Conservation (phyloP, 1,140 invertebrate genomes). For the Ladona fulva region DNA sequence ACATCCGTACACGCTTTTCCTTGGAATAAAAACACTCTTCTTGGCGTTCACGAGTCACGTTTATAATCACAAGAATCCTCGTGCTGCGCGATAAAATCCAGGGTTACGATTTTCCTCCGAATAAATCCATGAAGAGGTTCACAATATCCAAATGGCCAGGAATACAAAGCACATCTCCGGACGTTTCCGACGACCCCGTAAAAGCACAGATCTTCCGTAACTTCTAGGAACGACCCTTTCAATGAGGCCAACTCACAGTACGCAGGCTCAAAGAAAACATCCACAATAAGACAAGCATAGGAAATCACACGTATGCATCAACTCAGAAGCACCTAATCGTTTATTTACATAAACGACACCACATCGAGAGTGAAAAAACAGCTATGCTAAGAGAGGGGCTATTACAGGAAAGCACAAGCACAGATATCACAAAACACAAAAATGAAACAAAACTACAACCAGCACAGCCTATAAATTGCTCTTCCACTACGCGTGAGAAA, state of each 20-base stretch:
- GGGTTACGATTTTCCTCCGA: no score
- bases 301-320: not conserved
- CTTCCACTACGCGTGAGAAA: not conserved
- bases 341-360: not conserved
- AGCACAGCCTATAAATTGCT: not conserved
- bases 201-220: not conserved
- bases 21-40: no score
- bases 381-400: not conserved
- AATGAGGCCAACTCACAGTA: not conserved
- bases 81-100: no score
- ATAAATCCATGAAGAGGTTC: not conserved
- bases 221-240: not conserved
- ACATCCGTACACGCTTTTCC: no score
- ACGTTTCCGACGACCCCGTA: not conserved
- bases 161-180: not conserved
- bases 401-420: not conserved
- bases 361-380: not conserved
- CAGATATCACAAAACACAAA: conserved; percentile 1
- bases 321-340: not conserved
- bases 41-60: no score
- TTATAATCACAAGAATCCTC: not conserved
- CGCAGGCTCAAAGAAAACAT: not conserved
- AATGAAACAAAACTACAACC: not conserved
- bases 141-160: not conserved
- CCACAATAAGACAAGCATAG: not conserved